Conservation (phyloP, 2,797 vertebrate species). For the Varecia variegata region DNA sequence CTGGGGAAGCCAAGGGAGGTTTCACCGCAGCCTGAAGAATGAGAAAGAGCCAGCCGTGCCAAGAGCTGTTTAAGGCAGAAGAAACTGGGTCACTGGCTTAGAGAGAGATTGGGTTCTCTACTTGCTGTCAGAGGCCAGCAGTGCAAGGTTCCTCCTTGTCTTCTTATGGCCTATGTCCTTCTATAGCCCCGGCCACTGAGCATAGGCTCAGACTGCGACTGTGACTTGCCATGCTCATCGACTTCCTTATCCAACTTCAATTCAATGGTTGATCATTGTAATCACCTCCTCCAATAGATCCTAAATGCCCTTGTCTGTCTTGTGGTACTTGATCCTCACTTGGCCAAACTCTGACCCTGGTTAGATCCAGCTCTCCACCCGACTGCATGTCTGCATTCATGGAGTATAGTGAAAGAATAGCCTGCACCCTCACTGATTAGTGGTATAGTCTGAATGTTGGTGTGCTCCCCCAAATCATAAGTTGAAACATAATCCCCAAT, state of each 20-base stretch:
- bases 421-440: background rate
- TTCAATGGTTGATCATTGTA: background rate
- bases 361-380: background rate
- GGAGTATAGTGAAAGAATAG: background rate
- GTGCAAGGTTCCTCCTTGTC: slow-evolving; percentile 28
- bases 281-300: background rate
- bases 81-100: background rate
- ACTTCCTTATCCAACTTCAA: background rate
- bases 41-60: background rate
- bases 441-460: background rate
- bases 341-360: background rate
- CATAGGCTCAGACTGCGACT: background rate
- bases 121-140: background rate
- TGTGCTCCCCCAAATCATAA: background rate
- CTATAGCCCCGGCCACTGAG: background rate
- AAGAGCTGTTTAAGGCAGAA: background rate
- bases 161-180: background rate
- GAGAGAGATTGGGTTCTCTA: slow-evolving; percentile 43
- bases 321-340: background rate
- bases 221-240: background rate
- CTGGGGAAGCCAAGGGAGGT: background rate
- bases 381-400: background rate
- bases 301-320: background rate
- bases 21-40: background rate
- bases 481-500: background rate